Evolutionary conservation across 2,797 vertebrate species (phyloP), one percentile per base, ranked within the genome.

Genomic region (Centroberyx gerrardi): DNA sequence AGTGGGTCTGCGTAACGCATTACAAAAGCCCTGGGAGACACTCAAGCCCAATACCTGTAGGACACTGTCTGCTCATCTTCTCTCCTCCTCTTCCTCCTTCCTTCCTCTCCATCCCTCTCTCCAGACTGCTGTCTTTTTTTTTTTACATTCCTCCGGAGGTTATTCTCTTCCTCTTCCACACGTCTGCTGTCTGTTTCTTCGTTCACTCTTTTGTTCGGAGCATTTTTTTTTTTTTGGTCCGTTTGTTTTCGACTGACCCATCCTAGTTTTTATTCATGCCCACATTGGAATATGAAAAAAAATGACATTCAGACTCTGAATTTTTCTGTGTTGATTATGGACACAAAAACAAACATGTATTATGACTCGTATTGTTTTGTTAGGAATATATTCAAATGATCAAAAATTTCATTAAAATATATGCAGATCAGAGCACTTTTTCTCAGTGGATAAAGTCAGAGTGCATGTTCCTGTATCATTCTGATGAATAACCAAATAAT

Each of bases 1-100:
- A 86, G 88, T 78, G 68, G 62, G 91, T 91, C 94, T 95, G 93
- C 77, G 73, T 85, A 94, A 95, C 90, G 78, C 94, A 96, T 96
- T 94, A 95, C 84, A 88, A 81, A 87, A 80, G 87, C 90, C 91
- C 84, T 90, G 79, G 72, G 93, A 94, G 87, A 85, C 92, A 87
- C 85, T 87, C 84, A 90, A 85, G 22, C 22, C 22, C 84, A 80
- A 90, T 90, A 91, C 84, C 87, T 92, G 91, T 90, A 89, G 90
- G 90, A 87, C 89, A 89, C 89, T 82, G 87, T 92, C 88, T 88
- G 86, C 92, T 92, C 88, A 90, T 91, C 92, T 91, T 94, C 88
- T 87, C 90, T 90, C 84, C 81, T 90, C 74, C 78, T 90, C 82
- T 82, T 85, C 89, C 87, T 92, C 85, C 84, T 87, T 90, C 90